Evolutionary conservation across 2,888 invertebrate species (phyloP).

Genomic region (Chaitophorus viminalis): DNA sequence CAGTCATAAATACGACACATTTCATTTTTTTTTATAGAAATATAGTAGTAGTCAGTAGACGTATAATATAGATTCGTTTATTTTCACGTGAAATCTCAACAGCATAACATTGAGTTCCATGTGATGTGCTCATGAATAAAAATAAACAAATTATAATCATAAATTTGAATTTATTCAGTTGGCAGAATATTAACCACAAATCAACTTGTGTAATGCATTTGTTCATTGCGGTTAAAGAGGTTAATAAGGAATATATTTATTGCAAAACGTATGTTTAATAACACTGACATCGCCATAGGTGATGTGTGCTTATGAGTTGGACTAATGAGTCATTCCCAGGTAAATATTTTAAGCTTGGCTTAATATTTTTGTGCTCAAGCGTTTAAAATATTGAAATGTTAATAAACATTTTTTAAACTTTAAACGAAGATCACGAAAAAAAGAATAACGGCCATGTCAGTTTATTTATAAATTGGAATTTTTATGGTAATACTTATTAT

Average conservation of each 20-base stretch:
- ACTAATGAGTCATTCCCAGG: slow-evolving; percentile 12
- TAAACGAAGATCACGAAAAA: too few relatives aligned
- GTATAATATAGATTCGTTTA: too few relatives aligned
- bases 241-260: slow-evolving; percentile 27
- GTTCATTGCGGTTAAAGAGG: slow-evolving; percentile 35
- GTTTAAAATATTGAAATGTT: too few relatives aligned
- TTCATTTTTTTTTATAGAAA: too few relatives aligned
- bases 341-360: not conserved
- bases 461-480: too few relatives aligned
- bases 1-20: too few relatives aligned
- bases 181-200: slow-evolving; percentile 19
- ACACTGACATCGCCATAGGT: not conserved
- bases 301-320: not conserved
- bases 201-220: slow-evolving; percentile 16
- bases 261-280: slow-evolving; percentile 27
- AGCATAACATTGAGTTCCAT: not conserved
- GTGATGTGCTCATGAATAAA: not conserved
- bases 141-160: not conserved
- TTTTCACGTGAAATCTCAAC: not conserved
- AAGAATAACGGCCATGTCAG: too few relatives aligned
- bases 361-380: too few relatives aligned
- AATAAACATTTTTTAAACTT: too few relatives aligned
- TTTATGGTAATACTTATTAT: too few relatives aligned
- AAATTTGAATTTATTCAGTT: not conserved
- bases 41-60: too few relatives aligned